phyloP scores from a whole-genome alignment of 2,797 vertebrate species.

The Amblyopsis hoosieri region DNA sequence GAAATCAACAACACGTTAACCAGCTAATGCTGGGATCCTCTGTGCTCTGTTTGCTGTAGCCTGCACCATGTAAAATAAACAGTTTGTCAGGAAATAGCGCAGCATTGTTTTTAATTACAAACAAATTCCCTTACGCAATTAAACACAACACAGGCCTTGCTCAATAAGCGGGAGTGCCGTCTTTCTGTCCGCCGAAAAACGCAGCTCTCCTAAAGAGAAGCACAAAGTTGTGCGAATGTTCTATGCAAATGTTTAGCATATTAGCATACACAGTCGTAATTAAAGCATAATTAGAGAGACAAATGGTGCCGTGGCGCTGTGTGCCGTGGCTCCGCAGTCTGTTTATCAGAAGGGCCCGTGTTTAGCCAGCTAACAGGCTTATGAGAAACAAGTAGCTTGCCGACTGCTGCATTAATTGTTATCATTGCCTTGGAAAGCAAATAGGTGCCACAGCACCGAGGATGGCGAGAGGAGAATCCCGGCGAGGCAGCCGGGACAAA shows the following conservation, averaged over 20 bases:
- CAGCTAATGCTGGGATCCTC: constrained; percentile 47
- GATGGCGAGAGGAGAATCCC: constrained; percentile 62
- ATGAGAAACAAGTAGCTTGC: constrained; percentile 69
- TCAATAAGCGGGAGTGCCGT: constrained; percentile 42
- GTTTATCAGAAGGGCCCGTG: constrained; percentile 75
- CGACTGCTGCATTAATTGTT: constrained; percentile 81
- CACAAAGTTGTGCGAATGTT: constrained; percentile 75
- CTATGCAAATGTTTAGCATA: constrained; percentile 81
- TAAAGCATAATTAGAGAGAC: constrained; percentile 80
- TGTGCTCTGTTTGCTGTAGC: constrained; percentile 55
- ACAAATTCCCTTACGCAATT: constrained; percentile 63
- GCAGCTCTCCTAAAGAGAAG: constrained; percentile 60
- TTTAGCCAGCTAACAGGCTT: constrained; percentile 74
- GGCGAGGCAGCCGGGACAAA: constrained; percentile 77
- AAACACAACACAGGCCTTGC: constrained; percentile 52
- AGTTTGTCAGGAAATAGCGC: constrained; percentile 54
- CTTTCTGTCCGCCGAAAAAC: constrained; percentile 37
- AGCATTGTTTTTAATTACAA: constrained; percentile 62
- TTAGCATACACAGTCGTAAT: constrained; percentile 82
- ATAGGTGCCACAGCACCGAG: constrained; percentile 68
- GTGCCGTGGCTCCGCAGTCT: constrained; percentile 70
- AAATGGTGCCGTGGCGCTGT: constrained; percentile 75
- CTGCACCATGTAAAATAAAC: constrained; percentile 63
- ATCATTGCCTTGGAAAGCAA: constrained; percentile 85
- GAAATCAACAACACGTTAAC: constrained; percentile 36